phyloP scores from a whole-genome alignment of 2,113 vertebrate genomes.

The Cyanoliseus patagonus region DNA sequence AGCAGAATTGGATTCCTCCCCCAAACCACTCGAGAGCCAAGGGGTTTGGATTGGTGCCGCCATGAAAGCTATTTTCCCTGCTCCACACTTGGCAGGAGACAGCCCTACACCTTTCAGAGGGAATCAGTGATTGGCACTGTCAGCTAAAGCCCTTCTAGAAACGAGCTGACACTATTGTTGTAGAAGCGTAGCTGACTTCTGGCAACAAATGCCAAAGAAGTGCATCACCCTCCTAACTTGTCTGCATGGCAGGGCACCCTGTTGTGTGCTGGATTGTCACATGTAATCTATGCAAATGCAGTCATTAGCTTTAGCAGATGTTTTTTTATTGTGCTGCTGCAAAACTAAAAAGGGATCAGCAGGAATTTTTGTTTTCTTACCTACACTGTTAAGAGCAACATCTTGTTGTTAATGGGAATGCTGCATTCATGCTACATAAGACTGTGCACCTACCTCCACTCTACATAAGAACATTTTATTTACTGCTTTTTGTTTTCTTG shows the following conservation, averaged over 20 bases:
- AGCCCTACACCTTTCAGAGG: neutral
- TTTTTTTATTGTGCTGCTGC: slow-evolving; percentile 23
- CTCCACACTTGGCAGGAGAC: neutral
- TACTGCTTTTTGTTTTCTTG: neutral
- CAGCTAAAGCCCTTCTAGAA: neutral
- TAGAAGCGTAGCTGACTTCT: neutral
- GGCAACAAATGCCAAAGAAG: neutral
- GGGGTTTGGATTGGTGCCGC: neutral
- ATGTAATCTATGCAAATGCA: slow-evolving; percentile 52
- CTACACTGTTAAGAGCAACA: neutral
- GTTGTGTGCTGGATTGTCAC: slow-evolving; percentile 49
- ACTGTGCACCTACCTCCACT: neutral
- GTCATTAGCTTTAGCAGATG: slow-evolving; percentile 57
- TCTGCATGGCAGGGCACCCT: slow-evolving; percentile 28
- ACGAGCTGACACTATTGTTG: neutral
- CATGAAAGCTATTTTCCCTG: neutral
- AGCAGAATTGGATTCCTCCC: neutral
- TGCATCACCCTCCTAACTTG: slow-evolving; percentile 3
- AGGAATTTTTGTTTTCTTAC: neutral
- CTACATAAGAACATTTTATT: neutral
- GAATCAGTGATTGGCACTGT: neutral
- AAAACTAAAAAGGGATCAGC: slow-evolving; percentile 3
- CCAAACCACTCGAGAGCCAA: neutral
- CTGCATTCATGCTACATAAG: neutral
- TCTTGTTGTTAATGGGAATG: neutral